Evolutionary conservation across 2,888 invertebrate species (phyloP).

Genomic region (Neoitamus cyanurus): DNA sequence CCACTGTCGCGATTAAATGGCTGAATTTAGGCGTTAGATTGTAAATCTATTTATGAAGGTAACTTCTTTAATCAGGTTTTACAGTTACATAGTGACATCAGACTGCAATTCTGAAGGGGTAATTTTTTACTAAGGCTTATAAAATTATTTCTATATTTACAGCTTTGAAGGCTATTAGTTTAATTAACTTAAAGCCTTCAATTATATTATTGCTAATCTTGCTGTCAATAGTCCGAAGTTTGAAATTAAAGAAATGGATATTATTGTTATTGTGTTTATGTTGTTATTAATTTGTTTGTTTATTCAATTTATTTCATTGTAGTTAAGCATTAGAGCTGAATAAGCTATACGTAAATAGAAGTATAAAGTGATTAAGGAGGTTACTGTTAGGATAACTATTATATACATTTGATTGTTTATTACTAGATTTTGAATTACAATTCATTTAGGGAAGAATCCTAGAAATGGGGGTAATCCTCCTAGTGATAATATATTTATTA

Average conservation of each 20-base stretch:
- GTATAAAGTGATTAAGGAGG: slow-evolving; percentile 70
- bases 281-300: slow-evolving; percentile 62
- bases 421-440: slow-evolving; percentile 69
- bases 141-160: slow-evolving; percentile 67
- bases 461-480: slow-evolving; percentile 72
- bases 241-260: slow-evolving; percentile 57
- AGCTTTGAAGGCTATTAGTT: slow-evolving; percentile 76
- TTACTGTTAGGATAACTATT: slow-evolving; percentile 68
- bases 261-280: slow-evolving; percentile 55
- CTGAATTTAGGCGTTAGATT: slow-evolving; percentile 74
- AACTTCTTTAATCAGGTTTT: slow-evolving; percentile 65
- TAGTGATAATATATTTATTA: slow-evolving; percentile 70
- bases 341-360: slow-evolving; percentile 70
- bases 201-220: slow-evolving; percentile 55
- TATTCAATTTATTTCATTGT: slow-evolving; percentile 67
- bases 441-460: slow-evolving; percentile 74
- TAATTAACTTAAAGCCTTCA: slow-evolving; percentile 72
- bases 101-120: slow-evolving; percentile 73
- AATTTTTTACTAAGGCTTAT: slow-evolving; percentile 70
- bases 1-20: slow-evolving; percentile 76
- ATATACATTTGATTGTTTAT: slow-evolving; percentile 65
- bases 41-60: slow-evolving; percentile 73
- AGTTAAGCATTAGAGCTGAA: slow-evolving; percentile 67
- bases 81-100: slow-evolving; percentile 71
- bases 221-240: slow-evolving; percentile 59